phyloP scores from a whole-genome alignment of 1,140 invertebrate genomes.

The Rhagoletis pomonella region DNA sequence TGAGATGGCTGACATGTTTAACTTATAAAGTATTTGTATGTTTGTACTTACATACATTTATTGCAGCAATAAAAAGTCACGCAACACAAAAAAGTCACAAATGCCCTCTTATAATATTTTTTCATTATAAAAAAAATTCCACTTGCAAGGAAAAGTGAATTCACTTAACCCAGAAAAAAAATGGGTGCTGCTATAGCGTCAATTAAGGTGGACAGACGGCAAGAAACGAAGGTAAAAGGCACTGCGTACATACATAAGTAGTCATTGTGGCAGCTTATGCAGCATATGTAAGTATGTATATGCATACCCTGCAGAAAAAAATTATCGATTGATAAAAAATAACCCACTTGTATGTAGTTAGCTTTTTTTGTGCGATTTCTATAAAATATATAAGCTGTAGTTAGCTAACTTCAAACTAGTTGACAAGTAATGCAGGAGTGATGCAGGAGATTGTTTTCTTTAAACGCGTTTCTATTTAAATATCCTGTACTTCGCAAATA shows the following conservation, averaged over 20 bases:
- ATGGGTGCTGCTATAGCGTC: background rate
- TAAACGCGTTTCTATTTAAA: too few species aligned
- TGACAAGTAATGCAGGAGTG: too few species aligned
- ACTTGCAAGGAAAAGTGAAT: constrained; percentile 11
- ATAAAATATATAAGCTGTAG: too few species aligned
- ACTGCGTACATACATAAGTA: background rate
- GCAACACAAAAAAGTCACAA: background rate
- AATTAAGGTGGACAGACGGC: background rate
- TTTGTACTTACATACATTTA: background rate
- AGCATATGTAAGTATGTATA: background rate
- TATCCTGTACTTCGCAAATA: too few species aligned
- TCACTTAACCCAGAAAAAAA: constrained; percentile 21
- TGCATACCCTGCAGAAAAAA: background rate
- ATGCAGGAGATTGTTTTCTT: too few species aligned
- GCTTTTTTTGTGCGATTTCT: too few species aligned
- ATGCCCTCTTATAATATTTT: too few species aligned
- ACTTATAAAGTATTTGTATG: background rate
- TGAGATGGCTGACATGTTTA: background rate
- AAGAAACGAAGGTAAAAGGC: background rate
- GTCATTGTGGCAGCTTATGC: background rate
- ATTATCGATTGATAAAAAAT: too few species aligned
- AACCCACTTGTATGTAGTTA: too few species aligned
- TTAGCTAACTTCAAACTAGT: too few species aligned
- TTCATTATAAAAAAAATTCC: too few species aligned
- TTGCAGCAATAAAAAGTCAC: background rate